A percentile compares a stretch with the other conserved stretches of the same genome.
These are phyloP conservation scores for Microtus obscurus DNA, from an alignment of 2,797 vertebrate genomes.

Conservation along the genomic window DNA sequence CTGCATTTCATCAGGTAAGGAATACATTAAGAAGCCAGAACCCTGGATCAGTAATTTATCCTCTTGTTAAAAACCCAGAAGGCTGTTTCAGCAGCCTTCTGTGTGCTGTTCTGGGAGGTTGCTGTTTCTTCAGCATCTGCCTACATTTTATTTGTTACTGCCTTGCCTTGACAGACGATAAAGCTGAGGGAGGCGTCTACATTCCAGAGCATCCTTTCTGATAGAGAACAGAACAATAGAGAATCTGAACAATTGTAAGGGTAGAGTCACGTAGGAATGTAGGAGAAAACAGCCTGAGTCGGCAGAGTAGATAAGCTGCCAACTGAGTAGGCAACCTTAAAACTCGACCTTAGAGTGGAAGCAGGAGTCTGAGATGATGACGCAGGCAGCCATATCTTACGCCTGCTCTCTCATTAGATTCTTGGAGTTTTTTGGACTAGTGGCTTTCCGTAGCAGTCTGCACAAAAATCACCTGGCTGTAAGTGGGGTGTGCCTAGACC, in stretches of 20 bases:
- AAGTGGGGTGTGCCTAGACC: not conserved
- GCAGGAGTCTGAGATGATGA: not conserved
- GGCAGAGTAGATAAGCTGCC: not conserved
- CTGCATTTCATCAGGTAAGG: slow-evolving; percentile 26
- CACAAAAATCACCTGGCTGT: slow-evolving; percentile 21
- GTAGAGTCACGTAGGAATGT: slow-evolving; percentile 10
- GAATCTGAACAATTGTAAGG: not conserved
- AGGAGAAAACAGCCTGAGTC: slow-evolving; percentile 42
- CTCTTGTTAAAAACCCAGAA: slow-evolving; percentile 28
- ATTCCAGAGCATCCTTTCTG: slow-evolving; percentile 9
- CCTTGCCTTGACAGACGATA: not conserved
- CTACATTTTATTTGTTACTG: slow-evolving; percentile 40
- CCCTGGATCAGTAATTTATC: slow-evolving; percentile 33
- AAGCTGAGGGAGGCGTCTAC: not conserved
- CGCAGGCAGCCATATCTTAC: not conserved
- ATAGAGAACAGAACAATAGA: not conserved
- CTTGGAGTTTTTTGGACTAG: not conserved
- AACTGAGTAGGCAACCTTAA: slow-evolving; percentile 24
- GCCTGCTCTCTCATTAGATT: slow-evolving; percentile 19
- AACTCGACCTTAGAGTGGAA: slow-evolving; percentile 5
- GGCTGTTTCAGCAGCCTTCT: slow-evolving; percentile 49
- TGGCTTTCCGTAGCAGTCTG: not conserved
- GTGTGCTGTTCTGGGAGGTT: not conserved
- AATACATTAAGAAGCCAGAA: slow-evolving; percentile 37
- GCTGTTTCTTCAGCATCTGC: slow-evolving; percentile 43